Evolutionary conservation across 1,140 invertebrate species (phyloP).

Genomic region (Trachelipus rathkii): DNA sequence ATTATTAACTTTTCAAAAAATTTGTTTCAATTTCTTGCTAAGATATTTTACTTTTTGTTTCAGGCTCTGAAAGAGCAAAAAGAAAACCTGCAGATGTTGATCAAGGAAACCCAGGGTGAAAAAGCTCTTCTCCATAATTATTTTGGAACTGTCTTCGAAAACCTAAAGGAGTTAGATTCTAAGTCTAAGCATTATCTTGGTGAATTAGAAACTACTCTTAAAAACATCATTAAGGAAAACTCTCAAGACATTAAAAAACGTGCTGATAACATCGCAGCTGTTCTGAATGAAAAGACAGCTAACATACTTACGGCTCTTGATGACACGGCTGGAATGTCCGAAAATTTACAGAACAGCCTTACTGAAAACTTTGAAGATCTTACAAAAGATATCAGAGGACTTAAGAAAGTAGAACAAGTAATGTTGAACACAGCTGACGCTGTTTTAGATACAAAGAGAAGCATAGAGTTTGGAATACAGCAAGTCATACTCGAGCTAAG

Average conservation of each 20-base stretch:
- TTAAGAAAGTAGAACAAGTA: constrained; percentile 72
- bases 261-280: constrained; percentile 4
- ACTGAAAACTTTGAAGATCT: constrained; percentile 40
- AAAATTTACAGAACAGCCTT: constrained; percentile 42
- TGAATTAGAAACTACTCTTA: constrained; percentile 22
- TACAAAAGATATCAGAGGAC: constrained; percentile 46
- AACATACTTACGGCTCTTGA: constrained; percentile 39
- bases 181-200: constrained; percentile 30
- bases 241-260: constrained; percentile 13
- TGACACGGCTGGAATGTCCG: constrained; percentile 36
- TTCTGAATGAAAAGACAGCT: constrained; percentile 24
- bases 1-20: too few relatives aligned
- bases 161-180: constrained; percentile 23
- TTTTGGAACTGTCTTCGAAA: constrained; percentile 18
- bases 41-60: background rate
- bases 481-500: constrained; percentile 73
- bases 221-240: constrained; percentile 21
- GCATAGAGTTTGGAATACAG: constrained; percentile 77
- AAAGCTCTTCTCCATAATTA: constrained; percentile 32
- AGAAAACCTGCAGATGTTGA: constrained; percentile 28
- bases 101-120: constrained; percentile 32
- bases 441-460: constrained; percentile 74
- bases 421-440: constrained; percentile 78
- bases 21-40: too few relatives aligned
- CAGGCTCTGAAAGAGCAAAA: constrained; percentile 36